Evolutionary conservation across 2,113 vertebrate species (phyloP).

Genomic region (Cavia porcellus): DNA sequence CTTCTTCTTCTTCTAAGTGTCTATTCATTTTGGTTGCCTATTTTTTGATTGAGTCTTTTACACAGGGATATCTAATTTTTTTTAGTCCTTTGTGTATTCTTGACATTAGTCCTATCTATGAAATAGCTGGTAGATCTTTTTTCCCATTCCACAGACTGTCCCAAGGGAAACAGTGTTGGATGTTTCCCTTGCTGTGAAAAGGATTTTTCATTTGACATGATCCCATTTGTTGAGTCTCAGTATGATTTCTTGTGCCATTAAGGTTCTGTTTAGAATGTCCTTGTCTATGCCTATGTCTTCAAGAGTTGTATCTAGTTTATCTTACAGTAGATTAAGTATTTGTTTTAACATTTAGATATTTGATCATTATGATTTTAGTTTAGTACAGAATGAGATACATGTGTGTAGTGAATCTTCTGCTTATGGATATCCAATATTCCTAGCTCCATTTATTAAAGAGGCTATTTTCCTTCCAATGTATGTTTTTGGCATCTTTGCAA

Average conservation of each 20-base stretch:
- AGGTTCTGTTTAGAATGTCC: neutral
- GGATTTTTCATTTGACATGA: neutral
- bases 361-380: neutral
- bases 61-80: neutral
- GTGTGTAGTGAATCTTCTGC: neutral
- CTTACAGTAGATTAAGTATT: neutral
- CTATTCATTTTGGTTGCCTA: neutral
- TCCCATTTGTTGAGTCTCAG: neutral
- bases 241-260: neutral
- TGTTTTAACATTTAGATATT: neutral
- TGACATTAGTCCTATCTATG: neutral
- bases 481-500: neutral
- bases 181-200: neutral
- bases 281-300: neutral
- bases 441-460: neutral
- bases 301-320: neutral
- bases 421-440: neutral
- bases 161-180: neutral
- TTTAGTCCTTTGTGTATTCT: neutral
- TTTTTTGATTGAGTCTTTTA: neutral
- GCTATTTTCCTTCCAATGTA: neutral
- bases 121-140: neutral
- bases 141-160: neutral
- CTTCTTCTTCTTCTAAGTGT: neutral
- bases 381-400: neutral